Base-by-base conservation (phyloP, 2,797 vertebrate genomes). In the Nyctibius grandis region DNA sequence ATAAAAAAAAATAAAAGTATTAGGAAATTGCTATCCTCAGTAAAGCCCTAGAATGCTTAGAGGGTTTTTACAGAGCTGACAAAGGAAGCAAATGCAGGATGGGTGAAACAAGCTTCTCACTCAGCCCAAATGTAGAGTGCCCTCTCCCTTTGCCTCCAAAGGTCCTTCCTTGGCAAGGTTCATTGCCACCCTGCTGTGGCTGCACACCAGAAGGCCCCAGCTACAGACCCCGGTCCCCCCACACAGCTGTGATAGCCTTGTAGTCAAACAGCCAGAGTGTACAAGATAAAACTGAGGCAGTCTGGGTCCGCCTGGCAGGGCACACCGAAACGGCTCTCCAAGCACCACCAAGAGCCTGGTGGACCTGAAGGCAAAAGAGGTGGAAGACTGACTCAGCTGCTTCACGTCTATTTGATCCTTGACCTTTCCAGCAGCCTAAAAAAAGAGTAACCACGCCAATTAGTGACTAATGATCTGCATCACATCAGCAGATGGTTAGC, bases 401-500 rank as follows among this genome's bases (percentile, higher is more conserved):
- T 74, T 56, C 72, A 63, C 1, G 1, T 73, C 53, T 77, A 6
- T 6, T 15, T 51, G 88, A 93, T n/a, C 90, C 72, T 68, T 72
- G 88, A n/a, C 80, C 86, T 74, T 90, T 89, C 48, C 84, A 79
- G 59, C 72, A 87, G 77, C 45, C 90, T 77, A 63, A 67, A 81
- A 75, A 80, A 57, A 68, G 44, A 26, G 33, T 84, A 93, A 70
- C 9, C 33, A 57, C 45, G 54, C 23, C 81, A 95, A 64, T 76
- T 81, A 89, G 72, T 95, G 93, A 96, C 83, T 95, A 96, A 96
- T 73, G 83, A 88, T 36, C 44, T 77, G 44, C 70, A 85, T 82
- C 80, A 91, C 63, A 31, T 67, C 47, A 81, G 76, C 88, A 87
- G 77, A 70, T 50, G 70, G 75, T 82, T 65, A 57, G 56, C 34